Evolutionary conservation across 2,797 vertebrate genomes (phyloP).

Genomic region (Eremophila alpestris): DNA sequence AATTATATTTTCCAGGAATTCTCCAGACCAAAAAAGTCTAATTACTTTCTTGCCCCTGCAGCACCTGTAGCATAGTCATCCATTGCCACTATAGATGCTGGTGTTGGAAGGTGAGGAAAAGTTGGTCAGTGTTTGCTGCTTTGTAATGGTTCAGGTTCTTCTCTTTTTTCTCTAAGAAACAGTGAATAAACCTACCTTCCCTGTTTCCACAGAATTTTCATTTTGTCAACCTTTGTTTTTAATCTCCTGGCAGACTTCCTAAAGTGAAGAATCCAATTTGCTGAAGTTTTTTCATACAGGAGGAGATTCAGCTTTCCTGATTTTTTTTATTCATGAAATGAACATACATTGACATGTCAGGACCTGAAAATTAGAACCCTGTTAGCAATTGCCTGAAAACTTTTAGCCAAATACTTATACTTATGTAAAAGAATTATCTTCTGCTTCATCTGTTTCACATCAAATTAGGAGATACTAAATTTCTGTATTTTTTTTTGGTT

Average conservation of each 20-base stretch:
- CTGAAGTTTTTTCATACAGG: not conserved
- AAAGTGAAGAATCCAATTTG: not conserved
- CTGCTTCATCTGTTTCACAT: not conserved
- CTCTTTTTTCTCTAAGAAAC: not conserved
- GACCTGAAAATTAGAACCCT: not conserved
- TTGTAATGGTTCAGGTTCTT: not conserved
- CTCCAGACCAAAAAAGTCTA: not conserved
- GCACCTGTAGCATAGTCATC: not conserved
- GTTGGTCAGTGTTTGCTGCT: not conserved
- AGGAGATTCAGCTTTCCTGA: not conserved
- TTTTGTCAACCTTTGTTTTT: not conserved
- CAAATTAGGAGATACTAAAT: not conserved
- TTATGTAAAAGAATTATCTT: not conserved
- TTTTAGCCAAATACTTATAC: not conserved
- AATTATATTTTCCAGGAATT: not conserved
- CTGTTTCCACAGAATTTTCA: not conserved
- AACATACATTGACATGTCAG: not conserved
- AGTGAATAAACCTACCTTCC: not conserved
- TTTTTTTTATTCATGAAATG: not conserved
- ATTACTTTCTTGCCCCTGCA: not conserved
- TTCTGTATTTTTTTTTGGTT: not conserved
- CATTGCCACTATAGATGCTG: not conserved
- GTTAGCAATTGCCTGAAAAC: not conserved
- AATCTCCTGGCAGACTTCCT: not conserved
- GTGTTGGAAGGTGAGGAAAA: not conserved